A percentile compares a stretch with the other conserved stretches of the same genome.
Conservation (phyloP, 2,113 vertebrate species). For the Xenopus borealis region DNA sequence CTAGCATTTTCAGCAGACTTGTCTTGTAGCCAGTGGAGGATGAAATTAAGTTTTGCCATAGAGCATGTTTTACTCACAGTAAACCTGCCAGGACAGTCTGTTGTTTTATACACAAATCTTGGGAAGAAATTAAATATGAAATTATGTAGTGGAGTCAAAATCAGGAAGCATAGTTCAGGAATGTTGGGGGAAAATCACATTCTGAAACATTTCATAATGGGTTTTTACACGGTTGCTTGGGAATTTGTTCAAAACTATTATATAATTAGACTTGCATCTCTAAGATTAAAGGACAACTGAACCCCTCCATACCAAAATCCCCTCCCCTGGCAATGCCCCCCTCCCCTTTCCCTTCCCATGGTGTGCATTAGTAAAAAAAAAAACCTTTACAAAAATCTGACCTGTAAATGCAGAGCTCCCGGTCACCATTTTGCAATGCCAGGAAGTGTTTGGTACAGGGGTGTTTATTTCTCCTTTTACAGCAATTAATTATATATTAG, state of each 20-base stretch:
- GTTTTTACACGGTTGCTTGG: not conserved
- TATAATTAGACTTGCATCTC: not conserved
- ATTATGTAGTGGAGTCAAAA: slow-evolving; percentile 46
- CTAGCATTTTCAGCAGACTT: slow-evolving; percentile 63
- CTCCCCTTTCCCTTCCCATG: too few species aligned
- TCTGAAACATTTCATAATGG: not conserved
- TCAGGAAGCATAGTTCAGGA: not conserved
- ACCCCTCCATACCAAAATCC: too few species aligned
- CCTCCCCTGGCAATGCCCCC: too few species aligned
- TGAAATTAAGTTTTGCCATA: slow-evolving; percentile 77
- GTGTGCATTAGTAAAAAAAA: too few species aligned
- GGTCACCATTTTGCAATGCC: too few species aligned
- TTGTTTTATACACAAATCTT: slow-evolving; percentile 48
- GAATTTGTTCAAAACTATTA: not conserved
- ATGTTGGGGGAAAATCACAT: not conserved
- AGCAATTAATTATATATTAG: too few species aligned
- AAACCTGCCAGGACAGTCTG: slow-evolving; percentile 50
- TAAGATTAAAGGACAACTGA: too few species aligned
- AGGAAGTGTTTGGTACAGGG: too few species aligned
- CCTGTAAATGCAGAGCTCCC: too few species aligned
- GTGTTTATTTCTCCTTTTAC: too few species aligned
- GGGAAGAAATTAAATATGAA: slow-evolving; percentile 33
- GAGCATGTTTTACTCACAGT: slow-evolving; percentile 52
- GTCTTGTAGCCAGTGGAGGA: slow-evolving; percentile 66
- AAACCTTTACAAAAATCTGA: too few species aligned